phyloP scores from a whole-genome alignment of 30 jellyfish, hydroid and myxozoan genomes.

The Haliclystus octoradiatus region DNA sequence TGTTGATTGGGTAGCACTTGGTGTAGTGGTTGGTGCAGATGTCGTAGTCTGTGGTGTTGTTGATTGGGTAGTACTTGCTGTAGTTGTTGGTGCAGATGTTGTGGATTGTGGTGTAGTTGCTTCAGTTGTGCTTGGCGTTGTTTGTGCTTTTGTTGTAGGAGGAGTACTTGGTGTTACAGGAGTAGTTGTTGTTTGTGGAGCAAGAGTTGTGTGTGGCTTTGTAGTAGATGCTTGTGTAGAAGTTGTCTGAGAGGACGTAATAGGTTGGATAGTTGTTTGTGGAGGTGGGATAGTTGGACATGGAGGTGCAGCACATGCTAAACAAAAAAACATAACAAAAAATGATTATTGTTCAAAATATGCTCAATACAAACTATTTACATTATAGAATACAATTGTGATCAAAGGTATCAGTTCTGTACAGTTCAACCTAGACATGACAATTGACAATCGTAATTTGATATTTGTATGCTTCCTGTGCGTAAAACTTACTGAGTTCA shows the following conservation, averaged over 20 bases:
- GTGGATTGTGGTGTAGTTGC: constrained; percentile 25
- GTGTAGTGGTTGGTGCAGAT: constrained; percentile 1
- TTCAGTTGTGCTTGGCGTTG: neutral
- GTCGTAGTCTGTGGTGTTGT: neutral
- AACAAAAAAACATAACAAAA: neutral
- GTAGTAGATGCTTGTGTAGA: constrained; percentile 19
- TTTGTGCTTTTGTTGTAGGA: neutral
- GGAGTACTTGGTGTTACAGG: no score
- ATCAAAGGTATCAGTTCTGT: no score
- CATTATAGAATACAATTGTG: no score
- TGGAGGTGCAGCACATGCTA: constrained; percentile 19
- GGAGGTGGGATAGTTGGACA: neutral
- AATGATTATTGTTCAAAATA: no score
- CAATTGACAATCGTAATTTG: no score
- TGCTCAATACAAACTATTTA: no score
- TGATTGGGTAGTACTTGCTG: constrained; percentile 14
- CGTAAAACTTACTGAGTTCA: no score
- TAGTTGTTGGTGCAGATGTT: constrained; percentile 13
- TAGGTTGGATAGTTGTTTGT: neutral
- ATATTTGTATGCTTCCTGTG: no score
- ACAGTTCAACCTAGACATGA: no score
- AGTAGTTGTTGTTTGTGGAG: no score
- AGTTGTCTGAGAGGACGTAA: neutral
- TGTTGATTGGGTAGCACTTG: neutral
- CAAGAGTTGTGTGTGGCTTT: constrained; percentile 15